Evolutionary conservation across 2,113 vertebrate genomes (phyloP), one percentile per base, ranked within the genome.

Genomic region (Strigops habroptila): DNA sequence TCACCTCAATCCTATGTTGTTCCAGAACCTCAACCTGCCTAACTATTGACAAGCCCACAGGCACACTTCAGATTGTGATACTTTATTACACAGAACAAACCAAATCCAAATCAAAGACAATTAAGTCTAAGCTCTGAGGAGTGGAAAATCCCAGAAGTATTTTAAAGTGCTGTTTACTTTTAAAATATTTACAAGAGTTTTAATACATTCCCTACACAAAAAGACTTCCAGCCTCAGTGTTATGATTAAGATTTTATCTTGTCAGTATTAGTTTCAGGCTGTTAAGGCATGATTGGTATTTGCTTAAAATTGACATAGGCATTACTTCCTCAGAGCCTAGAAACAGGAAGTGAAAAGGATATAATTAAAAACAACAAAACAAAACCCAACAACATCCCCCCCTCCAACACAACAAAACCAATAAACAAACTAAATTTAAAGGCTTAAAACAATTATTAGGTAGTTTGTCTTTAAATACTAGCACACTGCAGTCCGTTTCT

Each of bases 91-190:
- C 12, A 92, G 86, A 90, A 31, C 23, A 93, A 93, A 69, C 31
- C 18, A 82, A 89, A 91, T 48, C 44, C 27, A 94, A 92, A 78
- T 74, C 39, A 43, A 70, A 86, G 33, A 83, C 7, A 1, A 73
- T 74, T 31, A 53, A 88, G 64, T 75, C 65, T 68, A 70, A 94
- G n/a, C 49, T 85, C 57, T 39, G 53, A 74, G 39, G 68, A 90
- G 24, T 64, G 10, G 51, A 94, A 96, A 95, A 86, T 31, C 60
- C 55, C 24, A 16, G 3, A 71, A 86, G 27, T 85, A 91, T 62
- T 84, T 85, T 86, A 24, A 93, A 94, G 83, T 91, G 86, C 79
- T 27, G 55, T 86, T 96, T 88, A 64, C 41, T 92, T 71, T 79
- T 63, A 73, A 88, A 88, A 33, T 68, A 60, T 55, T 62, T 82